Evolutionary conservation across 2,888 invertebrate genomes (phyloP).

Genomic region (Nowickia ferox): DNA sequence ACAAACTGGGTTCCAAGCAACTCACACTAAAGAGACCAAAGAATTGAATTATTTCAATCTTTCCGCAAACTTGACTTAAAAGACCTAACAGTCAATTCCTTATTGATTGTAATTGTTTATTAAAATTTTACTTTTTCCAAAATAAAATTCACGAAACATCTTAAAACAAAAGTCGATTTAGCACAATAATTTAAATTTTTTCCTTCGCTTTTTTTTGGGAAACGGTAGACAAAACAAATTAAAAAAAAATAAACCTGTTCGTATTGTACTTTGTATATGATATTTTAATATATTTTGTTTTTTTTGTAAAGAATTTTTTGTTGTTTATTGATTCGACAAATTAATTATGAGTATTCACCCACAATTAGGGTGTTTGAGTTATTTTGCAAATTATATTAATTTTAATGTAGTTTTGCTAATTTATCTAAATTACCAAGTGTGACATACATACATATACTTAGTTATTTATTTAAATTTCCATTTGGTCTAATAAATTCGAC

Average conservation of each 20-base stretch:
- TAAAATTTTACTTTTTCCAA: conserved; percentile 24
- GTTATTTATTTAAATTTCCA: conserved; percentile 25
- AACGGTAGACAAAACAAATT: conserved; percentile 38
- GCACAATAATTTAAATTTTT: conserved; percentile 4
- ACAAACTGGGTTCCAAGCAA: too few species aligned
- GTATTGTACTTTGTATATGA: conserved; percentile 51
- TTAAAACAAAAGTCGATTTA: conserved; percentile 20
- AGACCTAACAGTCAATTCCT: conserved; percentile 19
- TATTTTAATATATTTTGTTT: conserved; percentile 22
- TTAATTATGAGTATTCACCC: conserved; percentile 50
- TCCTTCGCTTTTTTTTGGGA: conserved; percentile 3
- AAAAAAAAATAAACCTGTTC: conserved; percentile 61
- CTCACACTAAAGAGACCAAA: too few species aligned
- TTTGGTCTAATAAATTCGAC: conserved; percentile 42
- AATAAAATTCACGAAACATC: conserved; percentile 42
- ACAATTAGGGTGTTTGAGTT: conserved; percentile 41
- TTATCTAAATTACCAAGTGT: conserved; percentile 53
- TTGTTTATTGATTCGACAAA: conserved; percentile 45
- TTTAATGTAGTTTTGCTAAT: conserved; percentile 20
- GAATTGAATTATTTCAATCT: too few species aligned
- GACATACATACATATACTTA: conserved; percentile 1
- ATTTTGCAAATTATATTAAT: conserved; percentile 42
- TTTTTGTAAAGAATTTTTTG: conserved; percentile 36
- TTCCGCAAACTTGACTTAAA: conserved; percentile 53
- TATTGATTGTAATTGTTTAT: conserved; percentile 14